Base-by-base conservation (phyloP, 2,888 invertebrate species). In the Apodemia duryi region DNA sequence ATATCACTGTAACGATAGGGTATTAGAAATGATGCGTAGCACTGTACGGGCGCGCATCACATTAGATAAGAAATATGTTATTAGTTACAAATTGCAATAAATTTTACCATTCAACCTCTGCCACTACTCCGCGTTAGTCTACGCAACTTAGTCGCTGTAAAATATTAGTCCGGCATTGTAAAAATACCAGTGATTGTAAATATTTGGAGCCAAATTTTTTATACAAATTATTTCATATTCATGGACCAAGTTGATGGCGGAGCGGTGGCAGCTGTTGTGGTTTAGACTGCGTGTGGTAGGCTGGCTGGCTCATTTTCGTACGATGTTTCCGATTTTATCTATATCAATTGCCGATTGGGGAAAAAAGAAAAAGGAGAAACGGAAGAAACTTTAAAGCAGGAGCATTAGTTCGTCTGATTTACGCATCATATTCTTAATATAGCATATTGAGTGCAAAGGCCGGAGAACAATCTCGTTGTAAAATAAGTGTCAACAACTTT, bases 181-280 rank as follows among this genome's bases (percentile, higher is more conserved):
- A 88, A 85, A 84, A 79, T 84, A 83, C 82, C 86, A 86, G 82
- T 79, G 80, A 75, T 85, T 91, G 90, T 89, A 91, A 89, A 91
- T 91, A 91, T 89, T 75, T 87, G 83, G 86, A 86, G 84, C 81
- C 86, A 85, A 90, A 89, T 88, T 88, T 91, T 90, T 89, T 88
- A 88, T 90, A 90, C 85, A 88, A 88, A 89, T 85, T 87, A 85
- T 85, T 88, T 86, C 84, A 79, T 85, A 86, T 84, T 84, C 83
- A 84, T 81, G 84, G 87, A 85, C 84, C 81, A 81, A 84, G 86
- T 84, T 77, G 82, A 74, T 71, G 62, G 68, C 62, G 71, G 67
- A 71, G 73, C 70, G 79, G 75, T 77, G 71, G 68, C 49, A 63
- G 69, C 21, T 52, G 66, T 54, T 63, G 65, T 60, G 63, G 64